phyloP scores from a whole-genome alignment of 2,888 invertebrate species.

The Linyphia triangularis region DNA sequence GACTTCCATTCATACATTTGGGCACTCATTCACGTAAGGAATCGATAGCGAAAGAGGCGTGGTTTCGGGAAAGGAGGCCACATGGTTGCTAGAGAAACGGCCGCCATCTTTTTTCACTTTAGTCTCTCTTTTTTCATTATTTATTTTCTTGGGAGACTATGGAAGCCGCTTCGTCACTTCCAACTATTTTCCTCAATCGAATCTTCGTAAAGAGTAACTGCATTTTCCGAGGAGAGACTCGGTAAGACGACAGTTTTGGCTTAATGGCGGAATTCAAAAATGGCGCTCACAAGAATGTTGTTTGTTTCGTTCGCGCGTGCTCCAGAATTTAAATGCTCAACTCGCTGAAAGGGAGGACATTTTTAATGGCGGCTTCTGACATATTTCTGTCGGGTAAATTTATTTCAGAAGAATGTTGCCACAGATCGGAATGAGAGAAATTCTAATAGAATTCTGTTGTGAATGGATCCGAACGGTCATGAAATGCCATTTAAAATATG shows the following conservation, averaged over 20 bases:
- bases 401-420: too few species aligned
- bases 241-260: not conserved
- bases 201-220: not conserved
- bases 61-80: slow-evolving; percentile 61
- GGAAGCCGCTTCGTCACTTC: not conserved
- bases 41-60: slow-evolving; percentile 67
- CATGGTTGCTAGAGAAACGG: slow-evolving; percentile 51
- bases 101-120: slow-evolving; percentile 23
- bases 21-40: slow-evolving; percentile 60
- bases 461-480: too few species aligned
- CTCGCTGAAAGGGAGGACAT: too few species aligned
- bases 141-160: not conserved
- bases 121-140: slow-evolving; percentile 8
- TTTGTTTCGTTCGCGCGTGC: not conserved
- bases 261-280: not conserved
- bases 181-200: slow-evolving; percentile 2
- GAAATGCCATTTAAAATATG: too few species aligned
- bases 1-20: slow-evolving; percentile 58
- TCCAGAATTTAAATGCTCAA: too few species aligned
- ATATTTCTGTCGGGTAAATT: too few species aligned
- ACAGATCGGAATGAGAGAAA: not conserved
- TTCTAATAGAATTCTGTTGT: not conserved
- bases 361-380: too few species aligned
- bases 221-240: slow-evolving; percentile 4
- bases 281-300: not conserved